Evolutionary conservation across 2,113 vertebrate genomes (phyloP).

Genomic region (Austrofundulus limnaeus): DNA sequence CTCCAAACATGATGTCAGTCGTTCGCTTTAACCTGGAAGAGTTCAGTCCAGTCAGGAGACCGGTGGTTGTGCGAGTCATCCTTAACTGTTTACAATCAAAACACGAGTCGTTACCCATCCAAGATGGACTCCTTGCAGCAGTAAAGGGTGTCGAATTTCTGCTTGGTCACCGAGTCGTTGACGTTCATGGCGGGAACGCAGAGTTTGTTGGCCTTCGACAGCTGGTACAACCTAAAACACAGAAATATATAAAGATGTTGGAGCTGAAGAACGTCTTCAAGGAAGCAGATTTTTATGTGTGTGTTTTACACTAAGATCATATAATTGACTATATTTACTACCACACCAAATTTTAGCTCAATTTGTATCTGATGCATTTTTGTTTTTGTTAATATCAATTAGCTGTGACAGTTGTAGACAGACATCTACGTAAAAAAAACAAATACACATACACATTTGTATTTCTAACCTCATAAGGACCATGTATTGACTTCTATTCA

Average conservation of each 20-base stretch:
- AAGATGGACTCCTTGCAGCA: conserved; percentile 94
- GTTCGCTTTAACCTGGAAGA: conserved; percentile 86
- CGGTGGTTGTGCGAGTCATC: background rate
- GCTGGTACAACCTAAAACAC: conserved; percentile 85
- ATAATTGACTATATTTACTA: no score
- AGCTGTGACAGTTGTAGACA: no score
- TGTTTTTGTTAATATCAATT: no score
- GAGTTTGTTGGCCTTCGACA: conserved; percentile 89
- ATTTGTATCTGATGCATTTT: no score
- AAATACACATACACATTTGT: no score
- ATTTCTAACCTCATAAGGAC: no score
- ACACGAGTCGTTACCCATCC: conserved; percentile 81
- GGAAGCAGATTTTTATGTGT: no score
- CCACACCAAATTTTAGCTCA: no score
- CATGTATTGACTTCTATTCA: no score
- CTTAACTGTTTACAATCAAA: conserved; percentile 6
- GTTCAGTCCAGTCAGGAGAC: conserved; percentile 12
- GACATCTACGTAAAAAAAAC: no score
- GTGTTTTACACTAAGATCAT: no score
- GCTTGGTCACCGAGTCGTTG: conserved; percentile 94
- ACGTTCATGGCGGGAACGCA: conserved; percentile 93
- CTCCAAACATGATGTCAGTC: conserved; percentile 92
- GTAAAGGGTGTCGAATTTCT: conserved; percentile 96
- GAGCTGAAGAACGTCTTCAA: background rate
- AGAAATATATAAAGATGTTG: background rate